Percentiles rank a stretch among this genome's conserved stretches.
These are phyloP conservation scores for Mylabris sibirica DNA, from an alignment of 2,888 invertebrate species.

Conservation along the genomic window DNA sequence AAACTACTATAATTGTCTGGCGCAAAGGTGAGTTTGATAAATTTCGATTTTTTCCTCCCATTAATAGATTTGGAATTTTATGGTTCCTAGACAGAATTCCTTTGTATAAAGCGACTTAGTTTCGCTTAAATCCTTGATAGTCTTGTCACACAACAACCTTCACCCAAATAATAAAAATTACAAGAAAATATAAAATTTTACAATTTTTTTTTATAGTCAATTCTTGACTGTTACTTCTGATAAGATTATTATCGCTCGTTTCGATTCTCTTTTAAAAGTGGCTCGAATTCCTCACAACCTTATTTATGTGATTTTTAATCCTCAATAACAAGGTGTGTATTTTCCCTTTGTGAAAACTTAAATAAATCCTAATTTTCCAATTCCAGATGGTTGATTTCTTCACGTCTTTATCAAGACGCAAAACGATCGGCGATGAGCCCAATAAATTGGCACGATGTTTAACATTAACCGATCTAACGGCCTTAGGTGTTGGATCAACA, in stretches of 20 bases:
- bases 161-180: not conserved
- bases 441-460: conserved; percentile 72
- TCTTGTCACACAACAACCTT: not conserved
- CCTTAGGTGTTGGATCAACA: conserved; percentile 86
- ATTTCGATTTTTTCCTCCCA: not conserved
- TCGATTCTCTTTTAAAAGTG: not conserved
- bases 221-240: not conserved
- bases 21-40: not conserved
- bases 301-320: not conserved
- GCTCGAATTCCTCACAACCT: not conserved
- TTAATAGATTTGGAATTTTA: not conserved
- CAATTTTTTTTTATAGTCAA: not conserved
- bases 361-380: too few species aligned
- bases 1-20: not conserved
- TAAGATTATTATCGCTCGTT: not conserved
- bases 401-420: conserved; percentile 61
- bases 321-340: not conserved
- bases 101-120: not conserved
- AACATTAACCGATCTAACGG: conserved; percentile 83
- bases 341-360: too few species aligned
- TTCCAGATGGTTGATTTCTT: conserved; percentile 45
- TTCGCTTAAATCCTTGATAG: not conserved
- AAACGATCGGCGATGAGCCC: conserved; percentile 55
- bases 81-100: not conserved
- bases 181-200: not conserved